Evolutionary conservation across 2,113 vertebrate species (phyloP).

Genomic region (Callaeas wilsoni): DNA sequence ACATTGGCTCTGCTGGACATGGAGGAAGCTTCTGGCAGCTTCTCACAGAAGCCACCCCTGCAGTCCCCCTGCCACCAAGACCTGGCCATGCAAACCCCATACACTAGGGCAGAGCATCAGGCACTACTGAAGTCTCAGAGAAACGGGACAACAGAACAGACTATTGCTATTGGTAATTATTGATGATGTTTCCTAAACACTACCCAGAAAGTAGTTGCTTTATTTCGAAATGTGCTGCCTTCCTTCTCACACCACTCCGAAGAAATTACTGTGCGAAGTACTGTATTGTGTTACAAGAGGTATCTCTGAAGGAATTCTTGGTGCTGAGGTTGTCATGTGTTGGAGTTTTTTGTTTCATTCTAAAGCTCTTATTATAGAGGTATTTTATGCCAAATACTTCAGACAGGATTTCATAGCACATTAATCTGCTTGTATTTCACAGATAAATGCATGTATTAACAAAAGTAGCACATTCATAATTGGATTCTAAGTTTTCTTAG

Average conservation of each 20-base stretch:
- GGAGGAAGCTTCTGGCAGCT: not conserved
- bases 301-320: not conserved
- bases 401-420: not conserved
- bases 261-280: not conserved
- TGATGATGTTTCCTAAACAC: not conserved
- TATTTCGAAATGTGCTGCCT: not conserved
- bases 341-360: not conserved
- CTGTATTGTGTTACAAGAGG: not conserved
- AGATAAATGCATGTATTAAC: constrained; percentile 20
- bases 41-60: not conserved
- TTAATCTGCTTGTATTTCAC: constrained; percentile 24
- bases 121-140: not conserved
- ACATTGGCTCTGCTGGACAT: not conserved
- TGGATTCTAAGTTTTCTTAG: not conserved
- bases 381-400: not conserved
- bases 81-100: not conserved
- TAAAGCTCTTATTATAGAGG: not conserved
- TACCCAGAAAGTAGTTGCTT: not conserved
- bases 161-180: not conserved
- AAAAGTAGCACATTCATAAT: constrained; percentile 2
- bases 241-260: not conserved
- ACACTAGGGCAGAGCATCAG: not conserved
- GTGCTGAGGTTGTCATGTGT: not conserved
- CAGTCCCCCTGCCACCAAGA: no score
- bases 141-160: not conserved